Evolutionary conservation across 2,113 vertebrate species (phyloP).

Genomic region (Cairina moschata): DNA sequence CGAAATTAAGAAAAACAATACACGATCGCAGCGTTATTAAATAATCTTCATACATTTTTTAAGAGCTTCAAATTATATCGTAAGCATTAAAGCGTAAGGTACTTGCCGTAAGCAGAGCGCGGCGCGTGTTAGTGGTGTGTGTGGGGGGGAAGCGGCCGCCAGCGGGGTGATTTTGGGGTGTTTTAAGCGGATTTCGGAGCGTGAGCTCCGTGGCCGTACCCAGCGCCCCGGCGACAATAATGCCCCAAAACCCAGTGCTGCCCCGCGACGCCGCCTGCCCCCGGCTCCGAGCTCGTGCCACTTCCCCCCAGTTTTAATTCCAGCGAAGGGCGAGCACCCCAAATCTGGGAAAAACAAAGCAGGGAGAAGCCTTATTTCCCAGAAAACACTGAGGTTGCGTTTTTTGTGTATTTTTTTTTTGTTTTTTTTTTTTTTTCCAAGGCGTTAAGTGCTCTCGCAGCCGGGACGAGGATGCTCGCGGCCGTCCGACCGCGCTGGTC

Average conservation of each 20-base stretch:
- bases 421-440: not conserved
- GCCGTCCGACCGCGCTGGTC: not conserved
- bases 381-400: not conserved
- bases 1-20: constrained; percentile 40
- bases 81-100: constrained; percentile 63
- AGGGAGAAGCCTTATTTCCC: not conserved
- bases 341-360: not conserved
- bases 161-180: not conserved
- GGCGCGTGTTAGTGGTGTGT: constrained; percentile 52
- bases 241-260: not conserved
- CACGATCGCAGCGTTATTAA: constrained; percentile 53
- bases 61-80: constrained; percentile 58
- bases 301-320: not conserved
- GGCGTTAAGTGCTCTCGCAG: constrained; percentile 60
- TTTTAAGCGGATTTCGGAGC: not conserved
- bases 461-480: too few species aligned
- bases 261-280: not conserved
- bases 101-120: constrained; percentile 29
- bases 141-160: not conserved
- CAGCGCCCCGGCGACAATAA: not conserved
- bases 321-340: not conserved
- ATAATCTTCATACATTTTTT: constrained; percentile 51
- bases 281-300: not conserved
- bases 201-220: constrained; percentile 17
- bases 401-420: not conserved